phyloP scores from a whole-genome alignment of 2,888 invertebrate species.

The Emmelina monodactyla region DNA sequence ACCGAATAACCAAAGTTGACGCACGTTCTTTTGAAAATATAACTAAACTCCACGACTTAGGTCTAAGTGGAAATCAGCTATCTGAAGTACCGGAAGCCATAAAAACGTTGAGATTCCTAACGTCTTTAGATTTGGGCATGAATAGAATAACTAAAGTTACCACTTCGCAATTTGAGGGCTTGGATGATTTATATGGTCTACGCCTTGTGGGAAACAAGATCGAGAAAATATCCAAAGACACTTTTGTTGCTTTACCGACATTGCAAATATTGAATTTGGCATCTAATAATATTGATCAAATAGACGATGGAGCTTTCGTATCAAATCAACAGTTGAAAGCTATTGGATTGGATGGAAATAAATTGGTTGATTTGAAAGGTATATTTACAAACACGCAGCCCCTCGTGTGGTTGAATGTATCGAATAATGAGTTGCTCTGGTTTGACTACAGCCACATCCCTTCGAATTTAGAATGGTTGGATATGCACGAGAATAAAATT shows the following conservation, averaged over 20 bases:
- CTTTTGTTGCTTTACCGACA: slow-evolving; percentile 74
- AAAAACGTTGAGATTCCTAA: slow-evolving; percentile 73
- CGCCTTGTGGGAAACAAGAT: slow-evolving; percentile 83
- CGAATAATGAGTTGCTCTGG: slow-evolving; percentile 79
- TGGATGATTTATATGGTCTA: slow-evolving; percentile 77
- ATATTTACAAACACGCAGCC: slow-evolving; percentile 77
- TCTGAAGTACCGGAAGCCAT: slow-evolving; percentile 75
- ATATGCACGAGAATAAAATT: slow-evolving; percentile 82
- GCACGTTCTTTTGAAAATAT: slow-evolving; percentile 78
- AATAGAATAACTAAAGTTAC: slow-evolving; percentile 78
- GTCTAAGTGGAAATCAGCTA: slow-evolving; percentile 76
- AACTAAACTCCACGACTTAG: slow-evolving; percentile 79
- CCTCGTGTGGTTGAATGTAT: slow-evolving; percentile 82
- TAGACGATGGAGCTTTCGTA: slow-evolving; percentile 80
- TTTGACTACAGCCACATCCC: slow-evolving; percentile 85
- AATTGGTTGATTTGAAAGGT: slow-evolving; percentile 78
- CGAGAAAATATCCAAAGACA: slow-evolving; percentile 77
- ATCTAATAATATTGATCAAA: slow-evolving; percentile 78
- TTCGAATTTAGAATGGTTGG: slow-evolving; percentile 77
- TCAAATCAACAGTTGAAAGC: slow-evolving; percentile 77
- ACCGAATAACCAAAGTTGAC: slow-evolving; percentile 74
- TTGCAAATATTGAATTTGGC: slow-evolving; percentile 82
- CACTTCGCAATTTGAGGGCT: slow-evolving; percentile 75
- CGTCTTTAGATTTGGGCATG: slow-evolving; percentile 82
- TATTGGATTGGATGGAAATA: slow-evolving; percentile 80